Evolutionary conservation across 2,888 invertebrate species (phyloP).

Genomic region (Conops quadrifasciatus): DNA sequence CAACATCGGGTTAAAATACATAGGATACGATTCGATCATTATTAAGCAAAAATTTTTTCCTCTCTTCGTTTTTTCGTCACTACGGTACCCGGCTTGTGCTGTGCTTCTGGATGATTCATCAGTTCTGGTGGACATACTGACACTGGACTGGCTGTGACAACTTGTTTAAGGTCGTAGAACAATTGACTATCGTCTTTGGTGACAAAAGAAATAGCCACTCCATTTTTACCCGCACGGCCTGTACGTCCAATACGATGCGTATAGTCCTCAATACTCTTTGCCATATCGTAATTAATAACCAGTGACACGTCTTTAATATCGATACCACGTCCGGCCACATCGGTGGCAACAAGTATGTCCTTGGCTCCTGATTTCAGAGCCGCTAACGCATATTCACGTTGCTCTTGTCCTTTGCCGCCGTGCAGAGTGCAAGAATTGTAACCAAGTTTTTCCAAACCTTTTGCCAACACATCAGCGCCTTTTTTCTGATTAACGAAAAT

Average conservation of each 20-base stretch:
- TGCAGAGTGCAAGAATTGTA: constrained; percentile 97
- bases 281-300: constrained; percentile 99
- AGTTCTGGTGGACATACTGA: constrained; percentile 96
- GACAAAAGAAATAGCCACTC: constrained; percentile 94
- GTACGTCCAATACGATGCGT: constrained; percentile 99
- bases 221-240: constrained; percentile 97
- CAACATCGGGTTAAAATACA: background rate
- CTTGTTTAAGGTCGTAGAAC: constrained; percentile 97
- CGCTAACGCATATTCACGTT: constrained; percentile 97
- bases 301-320: constrained; percentile 99
- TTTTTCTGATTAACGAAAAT: constrained; percentile 99
- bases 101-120: constrained; percentile 97
- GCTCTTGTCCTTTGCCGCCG: constrained; percentile 99
- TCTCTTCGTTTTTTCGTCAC: constrained; percentile 92
- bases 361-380: constrained; percentile 95
- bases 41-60: constrained; percentile 92
- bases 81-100: constrained; percentile 95
- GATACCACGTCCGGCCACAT: constrained; percentile 99
- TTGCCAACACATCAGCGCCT: constrained; percentile 96
- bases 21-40: no score
- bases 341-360: constrained; percentile 98
- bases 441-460: constrained; percentile 95
- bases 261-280: constrained; percentile 97
- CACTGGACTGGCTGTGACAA: constrained; percentile 86
- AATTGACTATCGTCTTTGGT: constrained; percentile 95